phyloP scores from a whole-genome alignment of 2,888 invertebrate species.

The Alviniconcha strummeri region DNA sequence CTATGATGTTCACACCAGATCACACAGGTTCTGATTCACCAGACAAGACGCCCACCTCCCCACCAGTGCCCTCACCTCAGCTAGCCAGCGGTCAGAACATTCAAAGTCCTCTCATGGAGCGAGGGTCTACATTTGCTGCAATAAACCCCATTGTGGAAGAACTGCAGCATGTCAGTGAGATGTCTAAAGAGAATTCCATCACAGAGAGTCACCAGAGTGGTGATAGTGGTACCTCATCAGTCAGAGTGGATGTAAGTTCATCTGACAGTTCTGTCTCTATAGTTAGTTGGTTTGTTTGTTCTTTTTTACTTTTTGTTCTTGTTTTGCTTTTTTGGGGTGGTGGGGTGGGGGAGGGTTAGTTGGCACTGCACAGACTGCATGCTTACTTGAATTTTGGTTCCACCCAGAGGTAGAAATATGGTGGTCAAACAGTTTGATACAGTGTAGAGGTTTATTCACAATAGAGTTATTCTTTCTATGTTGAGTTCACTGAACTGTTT shows the following conservation, averaged over 20 bases:
- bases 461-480: no score
- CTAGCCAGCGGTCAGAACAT: no score
- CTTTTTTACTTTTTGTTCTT: neutral
- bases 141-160: constrained; percentile 32
- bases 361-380: no score
- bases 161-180: constrained; percentile 38
- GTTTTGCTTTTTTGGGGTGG: neutral
- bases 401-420: no score
- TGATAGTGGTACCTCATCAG: constrained; percentile 29
- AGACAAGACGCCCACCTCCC: neutral
- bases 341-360: no score
- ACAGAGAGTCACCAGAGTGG: constrained; percentile 2
- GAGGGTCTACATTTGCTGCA: neutral
- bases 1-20: constrained; percentile 21
- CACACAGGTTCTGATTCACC: neutral
- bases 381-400: no score
- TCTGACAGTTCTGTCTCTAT: neutral
- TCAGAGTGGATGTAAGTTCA: constrained; percentile 48
- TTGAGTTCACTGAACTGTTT: no score
- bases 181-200: constrained; percentile 21
- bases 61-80: neutral
- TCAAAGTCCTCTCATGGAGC: no score
- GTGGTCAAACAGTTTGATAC: no score
- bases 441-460: no score
- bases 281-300: neutral